These are phyloP conservation scores for Eristalinus aeneus DNA, from an alignment of 2,888 invertebrate species.

Conservation along the genomic window DNA sequence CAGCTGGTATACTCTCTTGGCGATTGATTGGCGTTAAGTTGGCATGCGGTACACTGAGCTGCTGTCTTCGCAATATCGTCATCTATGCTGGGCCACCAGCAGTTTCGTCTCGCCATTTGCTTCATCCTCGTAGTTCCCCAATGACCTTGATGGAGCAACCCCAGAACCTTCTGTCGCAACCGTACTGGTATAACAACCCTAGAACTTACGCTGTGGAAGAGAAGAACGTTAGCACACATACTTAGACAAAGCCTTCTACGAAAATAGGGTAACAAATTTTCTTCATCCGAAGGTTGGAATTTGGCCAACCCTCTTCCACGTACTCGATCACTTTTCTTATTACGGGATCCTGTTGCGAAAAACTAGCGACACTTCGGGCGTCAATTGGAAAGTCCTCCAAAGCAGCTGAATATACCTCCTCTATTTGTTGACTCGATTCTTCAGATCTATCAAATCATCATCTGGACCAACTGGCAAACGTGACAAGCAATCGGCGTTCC, in stretches of 20 bases:
- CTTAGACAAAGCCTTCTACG: slow-evolving; percentile 17
- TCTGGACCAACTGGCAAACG: slow-evolving; percentile 47
- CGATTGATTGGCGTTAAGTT: not conserved
- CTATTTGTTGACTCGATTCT: slow-evolving; percentile 15
- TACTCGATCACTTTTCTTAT: slow-evolving; percentile 3
- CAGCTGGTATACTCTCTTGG: not conserved
- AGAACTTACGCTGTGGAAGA: slow-evolving; percentile 7
- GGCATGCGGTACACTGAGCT: slow-evolving; percentile 6
- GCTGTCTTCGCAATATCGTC: slow-evolving; percentile 16
- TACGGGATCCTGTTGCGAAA: slow-evolving; percentile 1
- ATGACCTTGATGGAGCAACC: slow-evolving; percentile 29
- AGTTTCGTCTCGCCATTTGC: slow-evolving; percentile 36
- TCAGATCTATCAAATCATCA: too few relatives aligned
- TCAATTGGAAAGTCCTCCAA: slow-evolving; percentile 13
- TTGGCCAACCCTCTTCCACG: slow-evolving; percentile 29
- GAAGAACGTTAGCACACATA: not conserved
- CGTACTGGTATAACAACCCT: too few relatives aligned
- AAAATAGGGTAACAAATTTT: slow-evolving; percentile 18
- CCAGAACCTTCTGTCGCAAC: too few relatives aligned
- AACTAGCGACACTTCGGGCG: not conserved
- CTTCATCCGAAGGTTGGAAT: slow-evolving; percentile 11
- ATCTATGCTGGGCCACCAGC: slow-evolving; percentile 37
- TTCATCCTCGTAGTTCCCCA: slow-evolving; percentile 36
- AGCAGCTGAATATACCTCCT: not conserved
- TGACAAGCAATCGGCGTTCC: slow-evolving; percentile 67